A percentile compares a stretch with the other conserved stretches of the same genome.
These are phyloP conservation scores for Myotis lucifugus DNA, from an alignment of 2,113 vertebrate genomes.

Conservation along the genomic window DNA sequence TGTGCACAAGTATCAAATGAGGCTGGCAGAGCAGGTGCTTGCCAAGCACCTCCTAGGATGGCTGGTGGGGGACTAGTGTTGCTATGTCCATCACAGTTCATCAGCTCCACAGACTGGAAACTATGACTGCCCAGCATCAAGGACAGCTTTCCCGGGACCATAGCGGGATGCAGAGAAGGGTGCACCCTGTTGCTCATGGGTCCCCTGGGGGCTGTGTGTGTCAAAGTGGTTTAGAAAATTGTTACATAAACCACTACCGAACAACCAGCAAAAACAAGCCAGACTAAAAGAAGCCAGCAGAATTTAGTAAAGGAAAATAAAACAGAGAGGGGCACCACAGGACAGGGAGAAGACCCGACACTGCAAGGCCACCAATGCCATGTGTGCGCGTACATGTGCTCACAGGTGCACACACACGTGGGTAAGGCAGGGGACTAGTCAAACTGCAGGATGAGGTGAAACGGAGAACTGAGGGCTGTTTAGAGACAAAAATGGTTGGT, in stretches of 20 bases:
- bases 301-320: background rate
- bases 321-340: background rate
- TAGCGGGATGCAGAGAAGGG: background rate
- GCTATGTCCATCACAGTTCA: background rate
- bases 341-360: background rate
- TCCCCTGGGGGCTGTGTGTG: background rate
- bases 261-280: background rate
- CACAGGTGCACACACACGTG: background rate
- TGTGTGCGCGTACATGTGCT: background rate
- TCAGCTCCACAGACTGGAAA: background rate
- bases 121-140: background rate
- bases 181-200: background rate
- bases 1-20: background rate
- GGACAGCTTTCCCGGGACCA: background rate
- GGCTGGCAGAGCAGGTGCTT: background rate
- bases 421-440: too few relatives aligned
- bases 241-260: background rate
- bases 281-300: background rate
- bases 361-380: background rate
- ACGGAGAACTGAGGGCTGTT: background rate
- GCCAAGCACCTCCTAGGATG: background rate
- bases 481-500: background rate
- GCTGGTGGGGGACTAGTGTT: background rate
- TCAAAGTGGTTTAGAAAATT: background rate
- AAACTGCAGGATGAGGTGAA: background rate